Percentiles rank a stretch among this genome's conserved stretches.
Evolutionary conservation across 2,113 vertebrate species (phyloP).

Genomic region (Leucopsar rothschildi): DNA sequence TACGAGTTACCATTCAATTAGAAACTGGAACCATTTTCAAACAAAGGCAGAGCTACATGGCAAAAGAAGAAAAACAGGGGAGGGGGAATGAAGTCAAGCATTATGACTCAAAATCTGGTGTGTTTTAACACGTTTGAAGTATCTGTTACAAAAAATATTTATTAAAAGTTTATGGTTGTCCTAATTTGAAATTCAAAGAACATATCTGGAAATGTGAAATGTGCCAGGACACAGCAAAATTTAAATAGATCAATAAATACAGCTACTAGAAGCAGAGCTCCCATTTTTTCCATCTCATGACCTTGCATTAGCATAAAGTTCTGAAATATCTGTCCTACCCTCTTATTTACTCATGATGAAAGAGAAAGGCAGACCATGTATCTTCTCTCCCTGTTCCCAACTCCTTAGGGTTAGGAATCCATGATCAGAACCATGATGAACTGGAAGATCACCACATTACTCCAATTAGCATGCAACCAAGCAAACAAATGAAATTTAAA

Average conservation of each 20-base stretch:
- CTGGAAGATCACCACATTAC: background rate
- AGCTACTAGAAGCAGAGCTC: background rate
- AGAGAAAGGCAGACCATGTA: background rate
- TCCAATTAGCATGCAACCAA: background rate
- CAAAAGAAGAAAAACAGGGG: background rate
- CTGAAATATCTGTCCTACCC: background rate
- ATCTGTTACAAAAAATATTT: background rate
- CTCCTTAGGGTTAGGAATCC: background rate
- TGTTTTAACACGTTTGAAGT: background rate
- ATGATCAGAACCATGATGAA: background rate
- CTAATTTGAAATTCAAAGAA: conserved; percentile 7
- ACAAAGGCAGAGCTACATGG: background rate
- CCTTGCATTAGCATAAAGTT: conserved; percentile 25
- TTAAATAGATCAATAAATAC: conserved; percentile 24
- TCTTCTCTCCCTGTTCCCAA: background rate
- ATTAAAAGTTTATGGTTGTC: background rate
- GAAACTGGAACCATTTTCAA: background rate
- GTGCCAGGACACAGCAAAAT: background rate
- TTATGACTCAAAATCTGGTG: background rate
- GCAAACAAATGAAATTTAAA: background rate
- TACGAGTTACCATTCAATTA: accelerated
- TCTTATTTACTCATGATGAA: background rate
- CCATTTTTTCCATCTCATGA: conserved; percentile 12
- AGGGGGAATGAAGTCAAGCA: background rate
- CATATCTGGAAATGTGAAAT: background rate